A percentile compares a stretch with the other conserved stretches of the same genome.
phyloP scores from a whole-genome alignment of 2,888 invertebrate species.

The Romanomermis culicivorax region DNA sequence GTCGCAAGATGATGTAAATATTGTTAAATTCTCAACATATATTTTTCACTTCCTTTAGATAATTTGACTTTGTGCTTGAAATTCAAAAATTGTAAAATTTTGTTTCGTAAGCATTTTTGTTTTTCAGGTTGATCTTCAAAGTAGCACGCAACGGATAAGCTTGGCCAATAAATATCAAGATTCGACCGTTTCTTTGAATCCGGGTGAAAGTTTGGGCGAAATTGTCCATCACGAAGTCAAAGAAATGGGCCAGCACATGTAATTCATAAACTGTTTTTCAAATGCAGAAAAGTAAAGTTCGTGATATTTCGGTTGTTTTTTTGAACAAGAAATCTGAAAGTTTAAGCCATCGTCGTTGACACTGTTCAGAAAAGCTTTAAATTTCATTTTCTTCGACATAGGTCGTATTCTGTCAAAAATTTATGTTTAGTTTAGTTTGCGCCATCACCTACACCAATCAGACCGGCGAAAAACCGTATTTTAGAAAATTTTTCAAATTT shows the following conservation, averaged over 20 bases:
- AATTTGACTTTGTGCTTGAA: not conserved
- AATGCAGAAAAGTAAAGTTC: no score
- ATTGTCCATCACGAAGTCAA: conserved; percentile 98
- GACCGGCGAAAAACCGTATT: conserved; percentile 49
- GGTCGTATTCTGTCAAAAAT: not conserved
- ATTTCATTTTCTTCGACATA: not conserved
- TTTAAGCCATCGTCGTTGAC: no score
- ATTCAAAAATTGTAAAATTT: no score
- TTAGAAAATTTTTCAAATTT: conserved; percentile 93
- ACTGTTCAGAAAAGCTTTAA: no score
- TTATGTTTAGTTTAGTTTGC: conserved; percentile 56
- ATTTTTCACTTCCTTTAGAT: not conserved
- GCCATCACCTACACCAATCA: conserved; percentile 72
- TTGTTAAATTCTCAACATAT: no score
- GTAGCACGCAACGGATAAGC: conserved; percentile 60
- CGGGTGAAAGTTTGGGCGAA: conserved; percentile 71
- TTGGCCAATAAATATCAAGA: conserved; percentile 50
- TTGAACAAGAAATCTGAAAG: no score
- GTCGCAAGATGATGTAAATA: no score
- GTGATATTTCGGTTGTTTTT: no score
- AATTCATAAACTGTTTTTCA: no score
- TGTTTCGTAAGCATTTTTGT: no score
- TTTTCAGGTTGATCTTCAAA: conserved; percentile 66
- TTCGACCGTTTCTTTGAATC: conserved; percentile 37
- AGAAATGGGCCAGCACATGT: conserved; percentile 92